Percentiles rank a stretch among this genome's conserved stretches.
These are phyloP conservation scores for Pomatorhinus ruficollis DNA, from an alignment of 2,113 vertebrate genomes.

Conservation along the genomic window DNA sequence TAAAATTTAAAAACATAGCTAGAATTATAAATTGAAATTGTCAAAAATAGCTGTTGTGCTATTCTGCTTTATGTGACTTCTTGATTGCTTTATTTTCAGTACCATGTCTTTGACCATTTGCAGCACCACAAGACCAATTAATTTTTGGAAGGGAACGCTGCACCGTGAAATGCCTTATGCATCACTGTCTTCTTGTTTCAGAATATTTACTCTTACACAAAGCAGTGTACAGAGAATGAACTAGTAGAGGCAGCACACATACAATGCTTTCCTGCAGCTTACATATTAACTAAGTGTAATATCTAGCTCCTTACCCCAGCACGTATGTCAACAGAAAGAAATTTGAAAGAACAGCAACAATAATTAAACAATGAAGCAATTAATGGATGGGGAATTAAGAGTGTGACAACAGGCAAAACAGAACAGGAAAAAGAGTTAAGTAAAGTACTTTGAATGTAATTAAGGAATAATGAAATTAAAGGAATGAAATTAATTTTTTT, in stretches of 20 bases:
- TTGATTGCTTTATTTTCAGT: slow-evolving; percentile 10
- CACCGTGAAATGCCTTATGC: not conserved
- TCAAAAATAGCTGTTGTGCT: not conserved
- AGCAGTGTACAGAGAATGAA: not conserved
- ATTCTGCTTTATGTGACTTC: not conserved
- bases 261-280: not conserved
- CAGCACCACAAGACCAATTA: not conserved
- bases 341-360: not conserved
- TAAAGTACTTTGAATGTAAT: not conserved
- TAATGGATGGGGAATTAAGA: slow-evolving; percentile 4
- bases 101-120: not conserved
- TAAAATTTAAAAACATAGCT: not conserved
- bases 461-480: not conserved
- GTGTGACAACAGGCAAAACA: not conserved
- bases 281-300: not conserved
- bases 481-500: not conserved
- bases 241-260: not conserved
- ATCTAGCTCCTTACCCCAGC: not conserved
- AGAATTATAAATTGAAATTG: not conserved
- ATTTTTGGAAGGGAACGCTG: not conserved
- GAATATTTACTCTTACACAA: not conserved
- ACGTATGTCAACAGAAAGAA: not conserved
- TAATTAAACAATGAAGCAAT: slow-evolving; percentile 28
- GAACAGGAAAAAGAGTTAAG: not conserved
- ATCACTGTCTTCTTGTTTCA: not conserved